phyloP scores from a whole-genome alignment of 2,888 invertebrate species.

The Ichneumoninae sp. region DNA sequence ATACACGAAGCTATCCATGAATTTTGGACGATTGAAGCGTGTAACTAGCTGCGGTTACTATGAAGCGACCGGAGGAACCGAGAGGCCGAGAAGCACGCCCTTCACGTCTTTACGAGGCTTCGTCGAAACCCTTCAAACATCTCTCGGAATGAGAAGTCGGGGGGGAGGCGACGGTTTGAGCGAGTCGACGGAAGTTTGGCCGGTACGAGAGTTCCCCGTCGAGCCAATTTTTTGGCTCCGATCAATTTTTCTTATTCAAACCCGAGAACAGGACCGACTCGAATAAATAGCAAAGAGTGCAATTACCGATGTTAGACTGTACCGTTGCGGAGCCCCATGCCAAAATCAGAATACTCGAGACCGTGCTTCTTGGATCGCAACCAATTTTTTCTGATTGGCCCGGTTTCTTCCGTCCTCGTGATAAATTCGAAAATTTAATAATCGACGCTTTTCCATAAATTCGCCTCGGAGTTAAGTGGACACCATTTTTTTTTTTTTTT shows the following conservation, averaged over 20 bases:
- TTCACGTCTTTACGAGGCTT: slow-evolving; percentile 68
- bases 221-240: not conserved
- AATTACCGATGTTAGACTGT: slow-evolving; percentile 12
- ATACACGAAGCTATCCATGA: slow-evolving; percentile 26
- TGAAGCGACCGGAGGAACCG: slow-evolving; percentile 15
- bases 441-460: not conserved
- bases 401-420: not conserved
- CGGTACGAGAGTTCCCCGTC: slow-evolving; percentile 15
- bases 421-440: not conserved
- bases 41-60: slow-evolving; percentile 57
- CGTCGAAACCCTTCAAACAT: slow-evolving; percentile 69
- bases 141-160: slow-evolving; percentile 36
- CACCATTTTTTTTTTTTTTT: not conserved
- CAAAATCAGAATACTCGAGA: slow-evolving; percentile 1
- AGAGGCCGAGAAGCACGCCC: slow-evolving; percentile 32
- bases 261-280: not conserved
- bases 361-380: not conserved
- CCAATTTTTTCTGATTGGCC: slow-evolving; percentile 1
- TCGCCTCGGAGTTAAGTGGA: not conserved
- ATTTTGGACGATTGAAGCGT: slow-evolving; percentile 42
- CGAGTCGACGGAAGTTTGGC: slow-evolving; percentile 23
- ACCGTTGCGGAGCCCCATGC: not conserved
- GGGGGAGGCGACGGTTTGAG: not conserved
- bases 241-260: not conserved
- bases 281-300: not conserved